Conservation (phyloP, 2,797 vertebrate genomes). For the Gephyroberyx darwinii region DNA sequence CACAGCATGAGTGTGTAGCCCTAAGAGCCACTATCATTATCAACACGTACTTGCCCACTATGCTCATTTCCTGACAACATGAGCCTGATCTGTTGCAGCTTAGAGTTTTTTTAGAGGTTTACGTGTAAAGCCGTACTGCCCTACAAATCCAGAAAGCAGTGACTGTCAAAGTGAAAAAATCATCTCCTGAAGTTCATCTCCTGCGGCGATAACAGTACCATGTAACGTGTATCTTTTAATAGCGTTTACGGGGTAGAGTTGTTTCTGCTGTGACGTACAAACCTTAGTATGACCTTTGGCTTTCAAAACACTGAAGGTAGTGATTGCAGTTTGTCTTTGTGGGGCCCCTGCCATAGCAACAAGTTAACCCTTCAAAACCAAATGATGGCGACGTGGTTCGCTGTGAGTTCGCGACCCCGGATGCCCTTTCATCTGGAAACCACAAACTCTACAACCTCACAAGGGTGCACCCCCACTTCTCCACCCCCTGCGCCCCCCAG, state of each 20-base stretch:
- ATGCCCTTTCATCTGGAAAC: conserved; percentile 13
- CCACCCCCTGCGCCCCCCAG: not conserved
- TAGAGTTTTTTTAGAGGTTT: no score
- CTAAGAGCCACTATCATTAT: not conserved
- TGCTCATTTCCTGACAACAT: not conserved
- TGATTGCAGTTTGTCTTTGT: no score
- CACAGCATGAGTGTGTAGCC: not conserved
- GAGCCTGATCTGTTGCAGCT: no score
- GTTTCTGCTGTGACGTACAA: no score
- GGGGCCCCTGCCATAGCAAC: not conserved
- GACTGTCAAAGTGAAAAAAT: no score
- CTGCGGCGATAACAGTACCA: no score
- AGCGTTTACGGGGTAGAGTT: no score
- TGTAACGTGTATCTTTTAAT: no score
- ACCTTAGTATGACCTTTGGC: no score
- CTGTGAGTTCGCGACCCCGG: not conserved
- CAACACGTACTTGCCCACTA: not conserved
- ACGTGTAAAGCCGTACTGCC: not conserved
- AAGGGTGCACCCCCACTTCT: no score
- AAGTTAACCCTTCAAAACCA: not conserved
- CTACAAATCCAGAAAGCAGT: not conserved
- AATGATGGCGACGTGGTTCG: not conserved
- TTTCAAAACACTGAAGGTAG: no score
- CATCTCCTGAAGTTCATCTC: no score
- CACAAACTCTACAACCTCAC: not conserved